Conservation (phyloP, 2,888 invertebrate species). For the Sycophila texana region DNA sequence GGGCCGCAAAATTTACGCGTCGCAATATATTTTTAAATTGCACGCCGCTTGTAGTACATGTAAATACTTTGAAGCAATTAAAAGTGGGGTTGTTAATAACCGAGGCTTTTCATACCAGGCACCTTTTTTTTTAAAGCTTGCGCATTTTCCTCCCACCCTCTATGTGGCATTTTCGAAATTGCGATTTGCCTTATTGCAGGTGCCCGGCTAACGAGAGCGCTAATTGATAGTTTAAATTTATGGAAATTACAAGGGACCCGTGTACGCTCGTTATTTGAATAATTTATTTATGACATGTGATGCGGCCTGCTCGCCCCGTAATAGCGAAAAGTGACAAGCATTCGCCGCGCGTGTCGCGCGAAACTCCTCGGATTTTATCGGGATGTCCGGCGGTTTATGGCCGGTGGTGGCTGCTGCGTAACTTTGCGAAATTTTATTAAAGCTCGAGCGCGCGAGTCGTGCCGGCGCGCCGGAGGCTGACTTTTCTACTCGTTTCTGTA, state of each 20-base stretch:
- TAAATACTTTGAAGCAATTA: too few species aligned
- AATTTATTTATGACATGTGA: conserved; percentile 37
- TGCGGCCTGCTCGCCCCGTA: not conserved
- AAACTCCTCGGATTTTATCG: not conserved
- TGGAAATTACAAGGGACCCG: conserved; percentile 8
- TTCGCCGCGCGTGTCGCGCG: not conserved
- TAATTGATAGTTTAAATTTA: conserved; percentile 51
- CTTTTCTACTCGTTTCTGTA: not conserved
- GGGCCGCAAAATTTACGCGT: too few species aligned
- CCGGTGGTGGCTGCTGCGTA: not conserved
- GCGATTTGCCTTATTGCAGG: conserved; percentile 10
- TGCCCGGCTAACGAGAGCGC: conserved; percentile 1
- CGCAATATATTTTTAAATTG: too few species aligned
- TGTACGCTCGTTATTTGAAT: conserved; percentile 32
- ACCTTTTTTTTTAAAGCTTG: too few species aligned
- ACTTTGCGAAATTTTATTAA: conserved; percentile 33
- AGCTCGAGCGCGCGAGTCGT: not conserved
- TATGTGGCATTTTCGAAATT: not conserved
- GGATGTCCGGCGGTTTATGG: not conserved
- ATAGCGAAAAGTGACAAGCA: not conserved
- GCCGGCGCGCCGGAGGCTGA: not conserved
- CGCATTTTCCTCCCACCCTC: too few species aligned
- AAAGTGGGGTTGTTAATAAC: too few species aligned
- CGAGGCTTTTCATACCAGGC: too few species aligned
- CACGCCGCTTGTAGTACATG: too few species aligned